Evolutionary conservation across 2,113 vertebrate species (phyloP).

Genomic region (Xenus cinereus): DNA sequence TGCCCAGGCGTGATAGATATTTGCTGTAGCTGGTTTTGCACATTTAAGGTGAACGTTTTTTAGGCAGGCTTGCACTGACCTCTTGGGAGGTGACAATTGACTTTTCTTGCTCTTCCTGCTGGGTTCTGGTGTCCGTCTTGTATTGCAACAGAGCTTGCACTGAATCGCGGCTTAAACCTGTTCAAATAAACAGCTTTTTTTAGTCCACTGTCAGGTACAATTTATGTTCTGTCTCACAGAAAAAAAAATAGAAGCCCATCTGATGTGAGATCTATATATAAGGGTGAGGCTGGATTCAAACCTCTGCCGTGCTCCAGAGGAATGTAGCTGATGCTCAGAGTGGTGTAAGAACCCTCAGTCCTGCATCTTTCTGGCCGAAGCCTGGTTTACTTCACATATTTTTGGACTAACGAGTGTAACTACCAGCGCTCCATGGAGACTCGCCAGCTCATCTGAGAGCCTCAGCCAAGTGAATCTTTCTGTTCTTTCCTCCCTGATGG

Average conservation of each 20-base stretch:
- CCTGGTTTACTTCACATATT: not conserved
- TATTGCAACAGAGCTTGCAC: not conserved
- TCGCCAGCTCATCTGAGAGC: not conserved
- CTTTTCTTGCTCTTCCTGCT: not conserved
- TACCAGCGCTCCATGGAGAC: not conserved
- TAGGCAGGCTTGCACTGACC: not conserved
- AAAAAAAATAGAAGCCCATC: not conserved
- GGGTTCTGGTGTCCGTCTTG: not conserved
- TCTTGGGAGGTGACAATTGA: not conserved
- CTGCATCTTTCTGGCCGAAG: not conserved
- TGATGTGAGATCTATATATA: not conserved
- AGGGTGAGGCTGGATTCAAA: not conserved
- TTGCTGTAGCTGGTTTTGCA: not conserved
- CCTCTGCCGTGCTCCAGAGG: not conserved
- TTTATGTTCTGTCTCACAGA: not conserved
- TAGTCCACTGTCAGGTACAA: not conserved
- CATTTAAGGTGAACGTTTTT: not conserved
- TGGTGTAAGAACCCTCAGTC: not conserved
- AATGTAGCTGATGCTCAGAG: not conserved
- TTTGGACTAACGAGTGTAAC: not conserved
- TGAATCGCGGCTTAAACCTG: not conserved
- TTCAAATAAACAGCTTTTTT: not conserved
- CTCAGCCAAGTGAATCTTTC: not conserved
- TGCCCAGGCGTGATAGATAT: not conserved
- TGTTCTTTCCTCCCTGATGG: not conserved